Conservation (phyloP, 1,140 invertebrate genomes). For the Drosophila bocqueti region DNA sequence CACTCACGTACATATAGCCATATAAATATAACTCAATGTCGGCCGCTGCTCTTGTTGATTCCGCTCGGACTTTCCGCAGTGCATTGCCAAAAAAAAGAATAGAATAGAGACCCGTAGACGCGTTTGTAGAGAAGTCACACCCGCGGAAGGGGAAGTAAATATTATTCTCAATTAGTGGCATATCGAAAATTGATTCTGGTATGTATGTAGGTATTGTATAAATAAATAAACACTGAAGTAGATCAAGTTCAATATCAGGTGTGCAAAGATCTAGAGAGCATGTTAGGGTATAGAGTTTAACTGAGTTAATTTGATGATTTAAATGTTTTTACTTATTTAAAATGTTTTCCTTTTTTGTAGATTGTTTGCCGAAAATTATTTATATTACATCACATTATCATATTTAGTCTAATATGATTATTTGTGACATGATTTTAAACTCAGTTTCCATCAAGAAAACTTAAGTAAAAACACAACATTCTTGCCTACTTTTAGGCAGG, state of each 20-base stretch:
- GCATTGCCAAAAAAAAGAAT: conserved; percentile 65
- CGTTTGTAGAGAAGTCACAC: conserved; percentile 35
- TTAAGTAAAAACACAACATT: not conserved
- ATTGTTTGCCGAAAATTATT: not conserved
- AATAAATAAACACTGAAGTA: conserved; percentile 16
- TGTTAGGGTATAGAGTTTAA: not conserved
- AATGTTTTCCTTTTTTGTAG: not conserved
- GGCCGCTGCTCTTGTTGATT: conserved; percentile 61
- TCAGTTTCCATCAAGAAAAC: not conserved
- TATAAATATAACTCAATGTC: conserved; percentile 80
- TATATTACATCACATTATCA: not conserved
- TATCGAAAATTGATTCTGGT: conserved; percentile 31
- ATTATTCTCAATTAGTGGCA: conserved; percentile 44
- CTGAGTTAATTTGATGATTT: not conserved
- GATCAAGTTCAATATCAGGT: conserved; percentile 44
- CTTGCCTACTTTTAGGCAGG: conserved; percentile 44
- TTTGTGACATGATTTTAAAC: not conserved
- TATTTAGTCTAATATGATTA: not conserved
- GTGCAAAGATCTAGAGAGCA: conserved; percentile 19
- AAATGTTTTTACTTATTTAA: not conserved
- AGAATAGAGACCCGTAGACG: conserved; percentile 30
- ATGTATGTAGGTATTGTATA: conserved; percentile 18
- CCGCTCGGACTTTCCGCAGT: conserved; percentile 62
- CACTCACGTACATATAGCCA: conserved; percentile 48
- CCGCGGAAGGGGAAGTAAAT: conserved; percentile 39